phyloP scores from a whole-genome alignment of 1,140 invertebrate species.

The Sminthurinus signatus region DNA sequence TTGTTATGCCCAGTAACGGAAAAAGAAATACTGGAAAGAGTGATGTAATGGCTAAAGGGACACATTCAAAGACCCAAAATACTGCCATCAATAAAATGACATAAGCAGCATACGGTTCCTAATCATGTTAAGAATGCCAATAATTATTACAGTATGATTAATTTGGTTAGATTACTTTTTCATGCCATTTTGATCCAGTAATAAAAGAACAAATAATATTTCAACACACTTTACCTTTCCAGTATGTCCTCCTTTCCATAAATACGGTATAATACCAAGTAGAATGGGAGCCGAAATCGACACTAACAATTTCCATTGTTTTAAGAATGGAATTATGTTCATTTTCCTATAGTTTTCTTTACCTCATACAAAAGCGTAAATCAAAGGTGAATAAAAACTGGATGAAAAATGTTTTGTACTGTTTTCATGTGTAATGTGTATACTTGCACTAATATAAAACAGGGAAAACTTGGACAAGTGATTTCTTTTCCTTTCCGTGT shows the following conservation, averaged over 20 bases:
- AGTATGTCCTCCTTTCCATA: slow-evolving; percentile 15
- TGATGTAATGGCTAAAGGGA: slow-evolving; percentile 75
- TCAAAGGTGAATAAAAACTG: no score
- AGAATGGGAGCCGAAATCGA: slow-evolving; percentile 42
- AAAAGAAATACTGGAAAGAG: slow-evolving; percentile 75
- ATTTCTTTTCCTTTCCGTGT: no score
- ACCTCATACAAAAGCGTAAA: no score
- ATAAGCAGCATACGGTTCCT: slow-evolving; percentile 25
- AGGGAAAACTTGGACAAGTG: no score
- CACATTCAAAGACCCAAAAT: slow-evolving; percentile 72
- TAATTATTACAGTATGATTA: not conserved
- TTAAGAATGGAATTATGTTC: not conserved
- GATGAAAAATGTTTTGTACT: no score
- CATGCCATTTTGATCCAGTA: not conserved
- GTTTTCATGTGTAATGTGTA: no score
- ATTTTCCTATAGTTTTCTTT: no score
- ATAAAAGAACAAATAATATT: not conserved
- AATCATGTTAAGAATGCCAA: not conserved
- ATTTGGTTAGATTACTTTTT: not conserved
- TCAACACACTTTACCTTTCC: slow-evolving; percentile 23
- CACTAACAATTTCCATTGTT: slow-evolving; percentile 41
- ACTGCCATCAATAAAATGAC: slow-evolving; percentile 71
- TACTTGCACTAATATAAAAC: no score
- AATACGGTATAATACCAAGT: slow-evolving; percentile 1
- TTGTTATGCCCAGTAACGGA: slow-evolving; percentile 58